These are phyloP conservation scores for Saiga tatarica DNA, from an alignment of 2,113 vertebrate genomes.

Conservation along the genomic window DNA sequence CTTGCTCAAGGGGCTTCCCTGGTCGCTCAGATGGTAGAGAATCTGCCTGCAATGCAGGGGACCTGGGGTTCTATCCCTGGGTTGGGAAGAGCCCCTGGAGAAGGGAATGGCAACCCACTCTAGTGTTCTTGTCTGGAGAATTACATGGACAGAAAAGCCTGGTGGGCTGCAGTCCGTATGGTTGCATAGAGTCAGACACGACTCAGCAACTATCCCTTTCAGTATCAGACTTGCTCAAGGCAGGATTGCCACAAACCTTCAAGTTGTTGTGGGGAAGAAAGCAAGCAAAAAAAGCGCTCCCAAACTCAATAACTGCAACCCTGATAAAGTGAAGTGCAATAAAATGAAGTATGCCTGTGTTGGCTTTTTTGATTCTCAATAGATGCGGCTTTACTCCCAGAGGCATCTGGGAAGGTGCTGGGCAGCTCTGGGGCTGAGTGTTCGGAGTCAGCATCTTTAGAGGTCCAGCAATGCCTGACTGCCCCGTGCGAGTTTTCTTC, in stretches of 20 bases:
- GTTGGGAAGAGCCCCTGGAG: not conserved
- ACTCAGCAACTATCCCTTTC: not conserved
- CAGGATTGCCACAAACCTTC: not conserved
- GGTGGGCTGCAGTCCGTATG: not conserved
- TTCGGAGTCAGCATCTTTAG: not conserved
- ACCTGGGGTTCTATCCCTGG: not conserved
- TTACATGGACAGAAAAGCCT: not conserved
- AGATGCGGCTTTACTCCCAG: not conserved
- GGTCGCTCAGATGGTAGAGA: not conserved
- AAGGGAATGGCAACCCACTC: not conserved
- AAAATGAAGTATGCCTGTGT: not conserved
- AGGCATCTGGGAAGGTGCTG: not conserved
- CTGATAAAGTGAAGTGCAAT: not conserved
- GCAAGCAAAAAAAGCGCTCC: not conserved
- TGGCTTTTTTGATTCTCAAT: not conserved
- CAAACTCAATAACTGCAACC: not conserved
- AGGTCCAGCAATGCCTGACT: not conserved
- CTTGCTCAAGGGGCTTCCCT: not conserved
- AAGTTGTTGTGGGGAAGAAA: not conserved
- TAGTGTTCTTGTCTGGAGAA: not conserved
- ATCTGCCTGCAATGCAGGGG: not conserved
- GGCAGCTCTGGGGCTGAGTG: not conserved
- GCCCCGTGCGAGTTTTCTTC: not conserved
- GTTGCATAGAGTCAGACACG: not conserved
- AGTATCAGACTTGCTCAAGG: not conserved